Evolutionary conservation across 2,113 vertebrate species (phyloP).

Genomic region (Fregetta grallaria): DNA sequence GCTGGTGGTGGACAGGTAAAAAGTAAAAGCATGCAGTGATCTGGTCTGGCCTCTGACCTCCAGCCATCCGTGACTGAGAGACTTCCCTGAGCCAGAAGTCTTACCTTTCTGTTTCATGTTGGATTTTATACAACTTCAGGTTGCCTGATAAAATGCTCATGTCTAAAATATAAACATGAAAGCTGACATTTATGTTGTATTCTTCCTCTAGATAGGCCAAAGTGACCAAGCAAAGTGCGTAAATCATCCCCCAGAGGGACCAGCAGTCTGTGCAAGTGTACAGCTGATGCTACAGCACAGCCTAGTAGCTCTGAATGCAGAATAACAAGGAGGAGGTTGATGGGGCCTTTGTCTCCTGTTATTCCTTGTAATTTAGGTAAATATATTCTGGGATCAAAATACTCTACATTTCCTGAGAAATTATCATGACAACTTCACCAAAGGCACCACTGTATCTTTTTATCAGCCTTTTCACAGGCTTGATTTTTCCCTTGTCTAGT

Average conservation of each 20-base stretch:
- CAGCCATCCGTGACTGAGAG: background rate
- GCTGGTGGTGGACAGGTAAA: background rate
- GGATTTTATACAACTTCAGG: background rate
- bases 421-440: background rate
- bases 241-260: background rate
- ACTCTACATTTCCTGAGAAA: background rate
- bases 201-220: background rate
- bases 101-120: background rate
- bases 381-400: slow-evolving; percentile 42
- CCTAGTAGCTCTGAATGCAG: background rate
- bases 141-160: background rate
- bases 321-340: background rate
- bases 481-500: background rate
- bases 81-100: background rate
- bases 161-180: background rate
- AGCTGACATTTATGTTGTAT: background rate
- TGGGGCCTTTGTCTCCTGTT: background rate
- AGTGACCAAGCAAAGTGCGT: background rate
- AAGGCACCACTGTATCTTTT: background rate
- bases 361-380: background rate
- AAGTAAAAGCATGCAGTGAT: background rate
- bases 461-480: background rate
- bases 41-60: background rate
- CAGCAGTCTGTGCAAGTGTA: background rate
- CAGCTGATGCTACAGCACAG: background rate